Evolutionary conservation across 2,888 invertebrate species (phyloP).

Genomic region (Muschampia plurimacula): DNA sequence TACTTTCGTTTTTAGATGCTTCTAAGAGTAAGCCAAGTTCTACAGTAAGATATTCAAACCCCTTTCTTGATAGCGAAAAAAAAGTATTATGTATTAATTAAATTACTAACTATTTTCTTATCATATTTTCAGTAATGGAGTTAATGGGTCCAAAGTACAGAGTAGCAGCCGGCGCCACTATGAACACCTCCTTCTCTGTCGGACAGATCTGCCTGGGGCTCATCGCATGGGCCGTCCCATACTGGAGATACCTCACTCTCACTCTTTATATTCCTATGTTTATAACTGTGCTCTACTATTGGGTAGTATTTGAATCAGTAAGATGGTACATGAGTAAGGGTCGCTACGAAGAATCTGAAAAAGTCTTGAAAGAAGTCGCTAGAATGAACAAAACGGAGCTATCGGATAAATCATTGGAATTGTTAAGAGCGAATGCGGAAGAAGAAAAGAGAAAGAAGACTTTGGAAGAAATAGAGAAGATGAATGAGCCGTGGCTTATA

Average conservation of each 20-base stretch:
- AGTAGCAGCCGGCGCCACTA: conserved; percentile 88
- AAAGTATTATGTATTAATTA: no score
- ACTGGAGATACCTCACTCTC: conserved; percentile 89
- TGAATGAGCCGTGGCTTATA: conserved; percentile 64
- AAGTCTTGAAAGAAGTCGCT: conserved; percentile 86
- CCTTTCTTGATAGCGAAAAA: no score
- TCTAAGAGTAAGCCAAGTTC: no score
- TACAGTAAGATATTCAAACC: no score
- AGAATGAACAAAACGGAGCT: conserved; percentile 80
- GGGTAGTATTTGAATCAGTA: conserved; percentile 89
- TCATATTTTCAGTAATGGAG: conserved; percentile 87
- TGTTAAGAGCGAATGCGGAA: conserved; percentile 55
- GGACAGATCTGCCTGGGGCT: conserved; percentile 89
- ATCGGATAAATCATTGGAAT: conserved; percentile 60
- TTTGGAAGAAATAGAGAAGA: conserved; percentile 47
- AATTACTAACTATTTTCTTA: not conserved
- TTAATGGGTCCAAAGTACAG: conserved; percentile 89
- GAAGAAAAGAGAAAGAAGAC: conserved; percentile 55
- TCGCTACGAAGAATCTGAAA: conserved; percentile 87
- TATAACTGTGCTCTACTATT: conserved; percentile 87
- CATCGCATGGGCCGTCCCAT: conserved; percentile 87
- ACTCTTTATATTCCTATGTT: conserved; percentile 89
- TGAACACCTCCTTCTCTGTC: conserved; percentile 88
- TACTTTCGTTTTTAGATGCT: no score
- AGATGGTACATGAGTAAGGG: conserved; percentile 91